Evolutionary conservation across 2,113 vertebrate species (phyloP).

Genomic region (Oostethus manadensis): DNA sequence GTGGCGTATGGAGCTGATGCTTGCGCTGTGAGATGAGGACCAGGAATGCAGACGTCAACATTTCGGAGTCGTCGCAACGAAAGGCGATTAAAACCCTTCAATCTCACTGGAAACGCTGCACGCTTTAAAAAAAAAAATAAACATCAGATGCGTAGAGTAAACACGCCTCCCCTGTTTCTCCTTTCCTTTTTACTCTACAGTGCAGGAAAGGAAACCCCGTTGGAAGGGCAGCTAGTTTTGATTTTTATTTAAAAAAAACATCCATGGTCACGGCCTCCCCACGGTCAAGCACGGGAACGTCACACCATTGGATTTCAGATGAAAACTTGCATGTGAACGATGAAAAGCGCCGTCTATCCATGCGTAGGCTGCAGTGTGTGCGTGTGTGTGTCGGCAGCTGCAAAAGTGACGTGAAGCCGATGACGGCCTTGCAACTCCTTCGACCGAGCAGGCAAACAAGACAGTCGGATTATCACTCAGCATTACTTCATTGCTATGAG

Average conservation of each 20-base stretch:
- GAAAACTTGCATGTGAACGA: neutral
- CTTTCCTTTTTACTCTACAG: constrained; percentile 39
- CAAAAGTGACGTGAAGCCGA: neutral
- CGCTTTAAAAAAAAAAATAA: no score
- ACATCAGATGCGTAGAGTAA: constrained; percentile 23
- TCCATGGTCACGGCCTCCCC: constrained; percentile 23
- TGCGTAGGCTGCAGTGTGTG: constrained; percentile 30
- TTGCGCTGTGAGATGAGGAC: constrained; percentile 33
- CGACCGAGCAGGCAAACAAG: constrained; percentile 9
- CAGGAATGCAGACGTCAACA: constrained; percentile 38
- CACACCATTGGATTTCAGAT: constrained; percentile 32
- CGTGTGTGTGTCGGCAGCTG: neutral
- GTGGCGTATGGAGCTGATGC: constrained; percentile 21
- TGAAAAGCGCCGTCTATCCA: constrained; percentile 27
- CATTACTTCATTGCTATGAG: constrained; percentile 23
- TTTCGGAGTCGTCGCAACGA: constrained; percentile 6
- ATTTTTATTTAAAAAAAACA: constrained; percentile 33
- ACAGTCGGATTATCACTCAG: constrained; percentile 49
- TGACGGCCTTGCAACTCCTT: no score
- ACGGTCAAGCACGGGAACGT: constrained; percentile 37
- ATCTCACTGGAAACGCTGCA: neutral
- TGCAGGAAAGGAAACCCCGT: constrained; percentile 24
- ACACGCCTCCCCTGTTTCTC: constrained; percentile 37
- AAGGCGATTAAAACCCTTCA: constrained; percentile 4
- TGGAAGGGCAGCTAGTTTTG: constrained; percentile 40